Evolutionary conservation across 2,888 invertebrate species (phyloP).

Genomic region (Tromatobia lineatoria): DNA sequence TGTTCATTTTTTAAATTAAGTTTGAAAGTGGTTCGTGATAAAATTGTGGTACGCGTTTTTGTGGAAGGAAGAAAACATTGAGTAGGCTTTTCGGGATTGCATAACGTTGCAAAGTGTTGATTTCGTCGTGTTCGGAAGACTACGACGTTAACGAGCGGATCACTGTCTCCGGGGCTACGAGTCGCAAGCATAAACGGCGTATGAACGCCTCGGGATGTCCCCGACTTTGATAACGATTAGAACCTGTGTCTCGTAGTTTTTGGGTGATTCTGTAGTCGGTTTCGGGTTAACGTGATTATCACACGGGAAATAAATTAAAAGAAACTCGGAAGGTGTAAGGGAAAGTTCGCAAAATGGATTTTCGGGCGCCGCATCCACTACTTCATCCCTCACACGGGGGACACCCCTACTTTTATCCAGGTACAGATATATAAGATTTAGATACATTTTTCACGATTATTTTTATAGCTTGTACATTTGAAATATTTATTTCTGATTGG

Average conservation of each 20-base stretch:
- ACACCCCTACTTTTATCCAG: slow-evolving; percentile 81
- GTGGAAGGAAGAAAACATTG: not conserved
- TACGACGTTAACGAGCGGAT: not conserved
- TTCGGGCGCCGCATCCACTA: slow-evolving; percentile 83
- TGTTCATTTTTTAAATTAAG: not conserved
- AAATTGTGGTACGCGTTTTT: not conserved
- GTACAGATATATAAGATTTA: slow-evolving; percentile 41
- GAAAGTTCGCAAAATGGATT: slow-evolving; percentile 79
- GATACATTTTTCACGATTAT: not conserved
- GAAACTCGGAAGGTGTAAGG: not conserved
- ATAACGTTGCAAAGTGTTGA: not conserved
- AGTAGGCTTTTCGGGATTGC: not conserved
- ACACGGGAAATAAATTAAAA: not conserved
- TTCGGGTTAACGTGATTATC: slow-evolving; percentile 23
- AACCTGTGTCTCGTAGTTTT: slow-evolving; percentile 60
- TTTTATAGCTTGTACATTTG: not conserved
- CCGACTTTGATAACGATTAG: slow-evolving; percentile 32
- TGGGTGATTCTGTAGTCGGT: not conserved
- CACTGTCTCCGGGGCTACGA: not conserved
- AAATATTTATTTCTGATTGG: no score
- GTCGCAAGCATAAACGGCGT: not conserved
- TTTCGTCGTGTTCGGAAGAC: not conserved
- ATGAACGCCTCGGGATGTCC: slow-evolving; percentile 44
- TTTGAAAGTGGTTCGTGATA: not conserved
- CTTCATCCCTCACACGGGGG: slow-evolving; percentile 82